phyloP scores from a whole-genome alignment of 2,113 vertebrate genomes.

The Alectura lathami region DNA sequence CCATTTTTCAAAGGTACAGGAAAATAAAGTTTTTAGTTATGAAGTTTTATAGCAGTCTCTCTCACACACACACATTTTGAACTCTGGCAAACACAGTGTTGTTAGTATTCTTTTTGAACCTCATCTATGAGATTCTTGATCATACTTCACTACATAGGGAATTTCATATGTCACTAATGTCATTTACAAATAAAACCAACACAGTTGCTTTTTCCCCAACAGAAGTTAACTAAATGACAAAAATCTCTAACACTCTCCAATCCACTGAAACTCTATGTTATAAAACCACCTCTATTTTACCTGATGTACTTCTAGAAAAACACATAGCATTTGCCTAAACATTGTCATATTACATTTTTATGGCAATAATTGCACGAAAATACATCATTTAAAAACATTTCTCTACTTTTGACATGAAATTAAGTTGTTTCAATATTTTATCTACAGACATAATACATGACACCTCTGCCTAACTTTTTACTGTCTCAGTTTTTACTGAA shows the following conservation, averaged over 20 bases:
- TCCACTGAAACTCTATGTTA: neutral
- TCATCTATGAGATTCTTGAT: neutral
- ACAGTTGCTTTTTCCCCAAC: neutral
- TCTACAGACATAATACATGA: neutral
- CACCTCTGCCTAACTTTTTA: neutral
- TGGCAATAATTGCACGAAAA: neutral
- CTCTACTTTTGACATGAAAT: neutral
- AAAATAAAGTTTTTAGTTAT: neutral
- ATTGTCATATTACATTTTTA: neutral
- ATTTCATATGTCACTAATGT: neutral
- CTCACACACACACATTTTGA: neutral
- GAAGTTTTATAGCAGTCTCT: neutral
- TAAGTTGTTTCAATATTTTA: neutral
- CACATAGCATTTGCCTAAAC: neutral
- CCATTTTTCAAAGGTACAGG: neutral
- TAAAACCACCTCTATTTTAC: neutral
- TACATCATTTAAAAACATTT: neutral
- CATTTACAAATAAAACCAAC: neutral
- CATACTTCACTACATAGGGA: accelerated
- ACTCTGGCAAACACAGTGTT: neutral
- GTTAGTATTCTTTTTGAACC: neutral
- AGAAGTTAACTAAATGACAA: neutral
- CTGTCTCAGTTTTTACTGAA: neutral
- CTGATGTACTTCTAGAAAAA: neutral
- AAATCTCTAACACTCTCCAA: neutral